Conservation (phyloP, 2,888 invertebrate species). For the Hirtodrosophila histrioides region DNA sequence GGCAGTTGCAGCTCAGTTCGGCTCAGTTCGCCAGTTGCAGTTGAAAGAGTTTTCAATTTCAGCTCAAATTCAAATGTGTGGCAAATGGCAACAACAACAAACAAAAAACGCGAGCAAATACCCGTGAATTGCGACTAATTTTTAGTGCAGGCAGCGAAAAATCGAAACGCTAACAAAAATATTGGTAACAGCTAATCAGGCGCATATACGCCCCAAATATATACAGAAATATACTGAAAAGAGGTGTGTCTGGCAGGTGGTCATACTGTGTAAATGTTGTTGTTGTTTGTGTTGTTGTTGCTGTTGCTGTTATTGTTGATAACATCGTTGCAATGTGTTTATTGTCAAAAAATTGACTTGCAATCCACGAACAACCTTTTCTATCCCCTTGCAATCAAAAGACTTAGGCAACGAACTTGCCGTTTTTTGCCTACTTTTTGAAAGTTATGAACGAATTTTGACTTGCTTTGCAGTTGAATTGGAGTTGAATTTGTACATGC, state of each 20-base stretch:
- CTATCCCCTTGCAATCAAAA: slow-evolving; percentile 64
- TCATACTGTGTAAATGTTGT: slow-evolving; percentile 31
- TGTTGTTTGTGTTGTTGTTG: slow-evolving; percentile 33
- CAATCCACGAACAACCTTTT: slow-evolving; percentile 68
- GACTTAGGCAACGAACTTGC: slow-evolving; percentile 43
- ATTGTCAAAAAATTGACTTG: slow-evolving; percentile 77
- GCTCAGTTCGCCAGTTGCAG: slow-evolving; percentile 26
- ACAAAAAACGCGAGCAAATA: slow-evolving; percentile 49
- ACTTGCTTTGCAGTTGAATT: too few species aligned
- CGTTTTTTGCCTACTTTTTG: too few species aligned
- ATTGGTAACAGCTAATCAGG: slow-evolving; percentile 66
- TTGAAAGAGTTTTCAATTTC: slow-evolving; percentile 61
- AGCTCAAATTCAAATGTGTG: slow-evolving; percentile 40
- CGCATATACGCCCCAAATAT: slow-evolving; percentile 52
- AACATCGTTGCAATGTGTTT: slow-evolving; percentile 77
- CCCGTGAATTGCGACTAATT: slow-evolving; percentile 74
- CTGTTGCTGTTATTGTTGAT: slow-evolving; percentile 63
- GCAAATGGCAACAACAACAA: slow-evolving; percentile 31
- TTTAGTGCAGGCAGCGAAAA: slow-evolving; percentile 52
- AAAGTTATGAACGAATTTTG: too few species aligned
- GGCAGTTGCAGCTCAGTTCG: slow-evolving; percentile 16
- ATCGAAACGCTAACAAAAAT: slow-evolving; percentile 50
- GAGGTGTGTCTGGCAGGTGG: slow-evolving; percentile 76
- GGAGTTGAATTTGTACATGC: too few species aligned
- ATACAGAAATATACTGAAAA: slow-evolving; percentile 23